phyloP scores from a whole-genome alignment of 2,888 invertebrate species.

The Drosophila cognata region DNA sequence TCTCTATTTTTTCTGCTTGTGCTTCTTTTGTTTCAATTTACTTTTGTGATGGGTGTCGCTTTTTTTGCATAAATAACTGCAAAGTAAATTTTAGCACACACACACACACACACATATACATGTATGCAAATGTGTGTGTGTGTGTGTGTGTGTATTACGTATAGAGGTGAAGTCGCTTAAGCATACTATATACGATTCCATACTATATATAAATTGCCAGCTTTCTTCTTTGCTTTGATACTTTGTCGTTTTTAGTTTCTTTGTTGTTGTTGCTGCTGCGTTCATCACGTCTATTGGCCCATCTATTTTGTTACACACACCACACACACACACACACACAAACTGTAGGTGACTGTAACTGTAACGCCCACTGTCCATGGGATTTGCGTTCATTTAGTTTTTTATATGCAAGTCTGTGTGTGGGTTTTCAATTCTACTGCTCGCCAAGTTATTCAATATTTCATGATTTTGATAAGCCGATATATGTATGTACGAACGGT shows the following conservation, averaged over 20 bases:
- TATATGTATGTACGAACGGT: slow-evolving; percentile 23
- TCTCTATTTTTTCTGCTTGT: not conserved
- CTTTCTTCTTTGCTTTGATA: slow-evolving; percentile 37
- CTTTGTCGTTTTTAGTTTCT: slow-evolving; percentile 20
- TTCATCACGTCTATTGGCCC: slow-evolving; percentile 78
- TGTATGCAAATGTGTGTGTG: slow-evolving; percentile 23
- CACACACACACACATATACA: slow-evolving; percentile 16
- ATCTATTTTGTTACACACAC: slow-evolving; percentile 50
- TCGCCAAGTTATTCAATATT: slow-evolving; percentile 52
- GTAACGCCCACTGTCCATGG: slow-evolving; percentile 47
- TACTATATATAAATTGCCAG: slow-evolving; percentile 63
- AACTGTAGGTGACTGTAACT: slow-evolving; percentile 28
- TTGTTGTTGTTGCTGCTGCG: slow-evolving; percentile 35
- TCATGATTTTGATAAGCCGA: slow-evolving; percentile 62
- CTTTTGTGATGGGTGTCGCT: slow-evolving; percentile 43
- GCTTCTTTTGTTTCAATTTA: slow-evolving; percentile 39
- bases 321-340: slow-evolving; percentile 13
- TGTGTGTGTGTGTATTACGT: not conserved
- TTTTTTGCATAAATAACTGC: slow-evolving; percentile 77
- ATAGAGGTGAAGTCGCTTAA: slow-evolving; percentile 40
- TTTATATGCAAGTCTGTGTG: slow-evolving; percentile 17
- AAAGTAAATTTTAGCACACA: slow-evolving; percentile 73
- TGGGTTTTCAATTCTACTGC: slow-evolving; percentile 18
- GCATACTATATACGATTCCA: slow-evolving; percentile 43
- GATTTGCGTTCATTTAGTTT: slow-evolving; percentile 49